Evolutionary conservation across 1,140 invertebrate genomes (phyloP), one percentile per base, ranked within the genome.

Genomic region (Drosophila varians): DNA sequence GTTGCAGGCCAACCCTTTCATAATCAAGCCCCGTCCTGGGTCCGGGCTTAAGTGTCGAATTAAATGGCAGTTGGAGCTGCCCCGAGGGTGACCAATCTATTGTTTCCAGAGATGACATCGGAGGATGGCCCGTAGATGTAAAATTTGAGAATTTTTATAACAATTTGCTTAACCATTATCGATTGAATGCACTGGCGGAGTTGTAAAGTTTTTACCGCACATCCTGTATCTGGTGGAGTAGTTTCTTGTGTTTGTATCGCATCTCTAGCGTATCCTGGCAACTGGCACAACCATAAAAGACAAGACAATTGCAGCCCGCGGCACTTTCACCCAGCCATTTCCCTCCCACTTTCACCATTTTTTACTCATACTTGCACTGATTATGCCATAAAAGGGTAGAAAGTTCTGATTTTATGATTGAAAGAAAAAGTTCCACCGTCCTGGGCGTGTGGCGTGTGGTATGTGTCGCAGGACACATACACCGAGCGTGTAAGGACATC

Each of bases 321-420:
- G 77, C 77, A 45, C 60, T 77, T 43, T 53, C 34, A 7, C 43
- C 45, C 9, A 38, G 8, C 36, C 38, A 42, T 42, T 42, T 38
- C 38, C 36, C 55, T 25, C 26, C 31, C 23, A 26, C 25, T 31
- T 21, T 7, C 11, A 38, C 28, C 31, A 34, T 51, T 31, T 64
- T 31, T 3, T 38, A 45, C 34, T 36, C 46, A 49, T 65, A 68
- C 69, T 47, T 61, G 68, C 77, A 74, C 77, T 87, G 82, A 86
- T 86, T 86, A 87, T 86, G 77, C 64, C 62, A 60, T 87, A 86
- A 86, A 38, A 86, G 80, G 80, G 80, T 86, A 68, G 74, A 86
- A 86, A 86, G 82, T 80, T 86, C 76, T 86, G 82, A 86, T 86
- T 86, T 87, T 86, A 86, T 86, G 82, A 86, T 86, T 87, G 80